A percentile compares a stretch with the other conserved stretches of the same genome.
Evolutionary conservation across 1,140 invertebrate species (phyloP).

Genomic region (Danaus melanippus): DNA sequence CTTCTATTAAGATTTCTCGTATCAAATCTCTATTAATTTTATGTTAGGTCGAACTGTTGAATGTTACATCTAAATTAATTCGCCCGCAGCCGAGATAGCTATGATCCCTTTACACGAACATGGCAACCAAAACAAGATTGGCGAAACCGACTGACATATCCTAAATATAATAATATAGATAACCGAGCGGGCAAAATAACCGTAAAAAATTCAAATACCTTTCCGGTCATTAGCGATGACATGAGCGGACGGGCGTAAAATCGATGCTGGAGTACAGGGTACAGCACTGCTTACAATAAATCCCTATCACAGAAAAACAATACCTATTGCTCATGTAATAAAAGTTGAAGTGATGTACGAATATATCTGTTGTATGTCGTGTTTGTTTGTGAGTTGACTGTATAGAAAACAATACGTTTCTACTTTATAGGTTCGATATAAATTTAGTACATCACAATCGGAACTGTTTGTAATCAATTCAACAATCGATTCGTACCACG

Average conservation of each 20-base stretch:
- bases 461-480: conserved; percentile 21
- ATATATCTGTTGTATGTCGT: too few species aligned
- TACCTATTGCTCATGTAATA: background rate
- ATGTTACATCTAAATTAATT: too few species aligned
- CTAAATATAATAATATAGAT: too few species aligned
- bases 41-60: too few species aligned
- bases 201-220: conserved; percentile 31
- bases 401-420: conserved; percentile 21
- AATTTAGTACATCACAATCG: conserved; percentile 22
- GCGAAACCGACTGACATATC: too few species aligned
- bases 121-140: too few species aligned
- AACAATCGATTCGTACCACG: conserved; percentile 21
- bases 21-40: too few species aligned
- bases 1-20: too few species aligned
- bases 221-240: conserved; percentile 34
- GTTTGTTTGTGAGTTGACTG: conserved; percentile 1
- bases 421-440: conserved; percentile 18
- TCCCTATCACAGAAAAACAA: background rate
- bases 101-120: too few species aligned
- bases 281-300: conserved; percentile 6
- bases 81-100: too few species aligned
- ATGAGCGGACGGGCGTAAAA: conserved; percentile 31
- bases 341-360: too few species aligned
- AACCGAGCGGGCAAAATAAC: background rate
- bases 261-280: conserved; percentile 15